Evolutionary conservation across 2,113 vertebrate species (phyloP).

Genomic region (Sorex araneus): DNA sequence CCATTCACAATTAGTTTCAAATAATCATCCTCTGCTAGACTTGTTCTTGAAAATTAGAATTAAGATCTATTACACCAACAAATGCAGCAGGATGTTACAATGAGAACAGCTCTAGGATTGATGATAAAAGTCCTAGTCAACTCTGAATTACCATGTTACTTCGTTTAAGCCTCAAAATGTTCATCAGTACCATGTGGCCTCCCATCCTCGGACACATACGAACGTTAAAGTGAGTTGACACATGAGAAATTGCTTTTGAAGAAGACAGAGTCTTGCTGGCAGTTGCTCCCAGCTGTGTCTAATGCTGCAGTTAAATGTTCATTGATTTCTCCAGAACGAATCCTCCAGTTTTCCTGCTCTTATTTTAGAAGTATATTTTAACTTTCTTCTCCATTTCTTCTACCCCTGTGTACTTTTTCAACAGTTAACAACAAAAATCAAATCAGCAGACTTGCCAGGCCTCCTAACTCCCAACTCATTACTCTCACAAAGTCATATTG

Average conservation of each 20-base stretch:
- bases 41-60: neutral
- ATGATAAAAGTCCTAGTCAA: neutral
- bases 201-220: neutral
- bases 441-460: constrained; percentile 23
- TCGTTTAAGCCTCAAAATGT: neutral
- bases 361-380: constrained; percentile 40
- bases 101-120: neutral
- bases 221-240: constrained; percentile 34
- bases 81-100: neutral
- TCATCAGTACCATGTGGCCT: neutral
- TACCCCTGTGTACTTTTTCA: neutral
- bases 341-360: neutral
- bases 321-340: constrained; percentile 13
- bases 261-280: constrained; percentile 17
- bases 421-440: neutral
- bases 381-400: neutral
- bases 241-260: constrained; percentile 59
- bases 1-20: neutral
- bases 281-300: constrained; percentile 48
- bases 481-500: too few relatives aligned
- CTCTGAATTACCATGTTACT: neutral
- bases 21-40: neutral
- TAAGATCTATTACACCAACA: neutral
- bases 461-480: neutral
- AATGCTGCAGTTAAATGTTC: constrained; percentile 50